phyloP scores from a whole-genome alignment of 2,888 invertebrate species.

The Drosophila prostipennis region DNA sequence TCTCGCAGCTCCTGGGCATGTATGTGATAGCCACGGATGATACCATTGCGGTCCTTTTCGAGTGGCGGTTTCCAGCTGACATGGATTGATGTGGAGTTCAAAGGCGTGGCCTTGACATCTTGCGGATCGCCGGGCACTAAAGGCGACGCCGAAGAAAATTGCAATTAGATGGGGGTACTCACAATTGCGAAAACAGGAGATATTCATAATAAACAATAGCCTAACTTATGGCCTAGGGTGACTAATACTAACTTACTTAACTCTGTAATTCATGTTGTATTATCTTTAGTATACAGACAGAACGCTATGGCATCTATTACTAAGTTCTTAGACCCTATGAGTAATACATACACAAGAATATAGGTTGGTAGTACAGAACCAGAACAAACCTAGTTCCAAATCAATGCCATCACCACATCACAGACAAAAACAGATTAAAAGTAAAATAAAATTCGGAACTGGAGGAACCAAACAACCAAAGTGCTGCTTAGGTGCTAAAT shows the following conservation, averaged over 20 bases:
- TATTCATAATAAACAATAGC: constrained; percentile 21
- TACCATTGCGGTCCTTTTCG: constrained; percentile 96
- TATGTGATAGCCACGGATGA: constrained; percentile 98
- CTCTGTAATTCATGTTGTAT: constrained; percentile 24
- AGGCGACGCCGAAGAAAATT: constrained; percentile 54
- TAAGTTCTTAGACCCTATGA: constrained; percentile 62
- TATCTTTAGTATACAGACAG: constrained; percentile 3
- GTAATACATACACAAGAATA: constrained; percentile 42
- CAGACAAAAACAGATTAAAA: constrained; percentile 65
- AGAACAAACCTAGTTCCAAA: constrained; percentile 66
- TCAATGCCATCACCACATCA: constrained; percentile 81
- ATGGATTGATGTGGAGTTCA: constrained; percentile 98
- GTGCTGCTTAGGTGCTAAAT: constrained; percentile 70
- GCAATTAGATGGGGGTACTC: constrained; percentile 50
- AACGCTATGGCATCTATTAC: constrained; percentile 50
- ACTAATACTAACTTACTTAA: constrained; percentile 64
- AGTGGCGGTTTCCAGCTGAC: constrained; percentile 97
- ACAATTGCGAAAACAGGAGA: constrained; percentile 22
- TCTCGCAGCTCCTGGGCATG: constrained; percentile 96
- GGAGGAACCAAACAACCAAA: constrained; percentile 38
- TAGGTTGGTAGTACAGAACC: constrained; percentile 54
- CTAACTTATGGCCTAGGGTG: constrained; percentile 36
- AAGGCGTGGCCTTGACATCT: constrained; percentile 93
- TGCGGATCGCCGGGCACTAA: constrained; percentile 99
- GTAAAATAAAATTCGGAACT: constrained; percentile 28